phyloP scores from a whole-genome alignment of 2,888 invertebrate species.

The Limulus polyphemus region DNA sequence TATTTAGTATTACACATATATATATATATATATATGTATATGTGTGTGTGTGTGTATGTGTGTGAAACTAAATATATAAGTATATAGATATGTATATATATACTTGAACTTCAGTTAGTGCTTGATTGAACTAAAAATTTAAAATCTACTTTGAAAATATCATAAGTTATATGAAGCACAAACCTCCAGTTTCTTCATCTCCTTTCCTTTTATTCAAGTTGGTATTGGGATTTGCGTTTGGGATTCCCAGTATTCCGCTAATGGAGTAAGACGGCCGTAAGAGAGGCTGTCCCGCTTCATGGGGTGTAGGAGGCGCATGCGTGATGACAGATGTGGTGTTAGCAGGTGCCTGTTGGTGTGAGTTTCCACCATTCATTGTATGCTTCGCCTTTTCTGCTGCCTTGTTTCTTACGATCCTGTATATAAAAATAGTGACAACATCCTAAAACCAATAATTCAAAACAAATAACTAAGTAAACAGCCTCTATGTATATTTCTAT shows the following conservation, averaged over 20 bases:
- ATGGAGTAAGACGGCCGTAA: slow-evolving; percentile 62
- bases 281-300: slow-evolving; percentile 11
- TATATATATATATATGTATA: no score
- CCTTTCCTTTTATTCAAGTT: slow-evolving; percentile 17
- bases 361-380: slow-evolving; percentile 11
- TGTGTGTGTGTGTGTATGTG: no score
- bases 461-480: no score
- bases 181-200: slow-evolving; percentile 10
- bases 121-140: no score
- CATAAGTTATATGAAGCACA: no score
- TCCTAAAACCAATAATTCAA: no score
- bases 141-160: no score
- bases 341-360: slow-evolving; percentile 20
- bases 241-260: slow-evolving; percentile 81
- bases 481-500: no score
- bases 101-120: no score
- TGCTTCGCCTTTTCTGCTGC: slow-evolving; percentile 91
- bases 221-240: slow-evolving; percentile 9
- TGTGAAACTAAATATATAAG: no score
- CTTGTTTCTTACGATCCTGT: slow-evolving; percentile 89
- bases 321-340: slow-evolving; percentile 47
- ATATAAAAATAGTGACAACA: neutral
- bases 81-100: no score
- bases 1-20: no score
- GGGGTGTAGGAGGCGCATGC: slow-evolving; percentile 28